Conservation (phyloP, 2,888 invertebrate species). For the Parnassius glacialis region DNA sequence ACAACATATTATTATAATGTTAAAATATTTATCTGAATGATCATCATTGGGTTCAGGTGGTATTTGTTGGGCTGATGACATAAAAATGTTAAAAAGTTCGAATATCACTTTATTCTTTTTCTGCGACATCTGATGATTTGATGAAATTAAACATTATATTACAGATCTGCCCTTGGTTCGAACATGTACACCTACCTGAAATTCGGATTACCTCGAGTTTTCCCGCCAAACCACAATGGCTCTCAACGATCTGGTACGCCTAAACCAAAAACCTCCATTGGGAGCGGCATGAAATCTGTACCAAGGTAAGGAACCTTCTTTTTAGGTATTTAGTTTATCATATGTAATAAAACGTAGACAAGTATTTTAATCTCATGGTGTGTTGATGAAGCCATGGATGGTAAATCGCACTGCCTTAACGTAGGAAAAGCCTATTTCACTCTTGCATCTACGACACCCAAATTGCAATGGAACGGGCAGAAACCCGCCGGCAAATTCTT, state of each 20-base stretch:
- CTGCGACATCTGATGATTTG: no score
- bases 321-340: neutral
- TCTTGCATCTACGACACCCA: neutral
- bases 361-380: no score
- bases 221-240: slow-evolving; percentile 90
- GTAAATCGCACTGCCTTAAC: no score
- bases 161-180: slow-evolving; percentile 90
- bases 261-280: slow-evolving; percentile 77
- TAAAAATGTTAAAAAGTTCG: no score
- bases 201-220: slow-evolving; percentile 94
- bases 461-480: no score
- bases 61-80: no score
- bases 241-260: slow-evolving; percentile 86
- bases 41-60: no score
- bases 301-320: slow-evolving; percentile 54
- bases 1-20: no score
- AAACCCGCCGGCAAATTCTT: no score
- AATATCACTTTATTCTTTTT: no score
- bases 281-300: slow-evolving; percentile 77
- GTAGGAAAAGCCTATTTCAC: neutral
- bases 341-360: neutral
- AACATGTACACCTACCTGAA: slow-evolving; percentile 97
- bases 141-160: slow-evolving; percentile 15
- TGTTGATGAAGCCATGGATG: no score
- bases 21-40: no score